These are phyloP conservation scores for Pseudolycoriella hygida DNA, from an alignment of 2,888 invertebrate species.

Conservation along the genomic window DNA sequence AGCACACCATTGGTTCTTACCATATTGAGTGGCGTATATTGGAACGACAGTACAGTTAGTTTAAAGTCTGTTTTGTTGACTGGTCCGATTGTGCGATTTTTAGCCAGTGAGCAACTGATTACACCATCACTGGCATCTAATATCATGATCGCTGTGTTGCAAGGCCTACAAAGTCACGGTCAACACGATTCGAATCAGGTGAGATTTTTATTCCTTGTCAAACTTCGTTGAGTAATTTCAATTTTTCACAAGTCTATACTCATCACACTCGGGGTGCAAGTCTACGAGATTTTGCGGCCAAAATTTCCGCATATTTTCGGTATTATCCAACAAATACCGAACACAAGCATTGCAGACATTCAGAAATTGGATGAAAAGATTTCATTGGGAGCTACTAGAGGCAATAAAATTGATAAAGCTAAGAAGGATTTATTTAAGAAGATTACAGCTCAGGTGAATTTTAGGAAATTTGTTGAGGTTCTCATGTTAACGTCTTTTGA, in stretches of 20 bases:
- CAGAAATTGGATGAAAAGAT: slow-evolving; percentile 77
- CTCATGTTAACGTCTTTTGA: background rate
- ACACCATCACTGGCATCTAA: slow-evolving; percentile 49
- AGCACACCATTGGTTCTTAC: slow-evolving; percentile 45
- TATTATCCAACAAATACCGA: slow-evolving; percentile 60
- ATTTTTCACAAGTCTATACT: slow-evolving; percentile 29
- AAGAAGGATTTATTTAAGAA: slow-evolving; percentile 85
- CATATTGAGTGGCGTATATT: slow-evolving; percentile 49
- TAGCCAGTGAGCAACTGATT: slow-evolving; percentile 43
- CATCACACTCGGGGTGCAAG: slow-evolving; percentile 62
- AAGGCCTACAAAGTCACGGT: slow-evolving; percentile 70
- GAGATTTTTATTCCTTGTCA: background rate
- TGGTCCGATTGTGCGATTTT: slow-evolving; percentile 48
- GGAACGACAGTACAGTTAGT: slow-evolving; percentile 74
- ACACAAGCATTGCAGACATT: slow-evolving; percentile 59
- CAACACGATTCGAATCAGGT: slow-evolving; percentile 83
- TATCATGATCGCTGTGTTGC: slow-evolving; percentile 58
- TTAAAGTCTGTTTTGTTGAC: slow-evolving; percentile 61
- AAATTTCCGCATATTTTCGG: slow-evolving; percentile 46
- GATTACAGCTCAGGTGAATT: slow-evolving; percentile 55
- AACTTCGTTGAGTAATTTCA: background rate
- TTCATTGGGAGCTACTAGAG: slow-evolving; percentile 41
- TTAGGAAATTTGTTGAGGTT: too few relatives aligned
- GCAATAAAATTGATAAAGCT: slow-evolving; percentile 70
- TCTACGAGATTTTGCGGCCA: slow-evolving; percentile 69